phyloP scores from a whole-genome alignment of 2,797 vertebrate genomes.

The Sphenodon punctatus region DNA sequence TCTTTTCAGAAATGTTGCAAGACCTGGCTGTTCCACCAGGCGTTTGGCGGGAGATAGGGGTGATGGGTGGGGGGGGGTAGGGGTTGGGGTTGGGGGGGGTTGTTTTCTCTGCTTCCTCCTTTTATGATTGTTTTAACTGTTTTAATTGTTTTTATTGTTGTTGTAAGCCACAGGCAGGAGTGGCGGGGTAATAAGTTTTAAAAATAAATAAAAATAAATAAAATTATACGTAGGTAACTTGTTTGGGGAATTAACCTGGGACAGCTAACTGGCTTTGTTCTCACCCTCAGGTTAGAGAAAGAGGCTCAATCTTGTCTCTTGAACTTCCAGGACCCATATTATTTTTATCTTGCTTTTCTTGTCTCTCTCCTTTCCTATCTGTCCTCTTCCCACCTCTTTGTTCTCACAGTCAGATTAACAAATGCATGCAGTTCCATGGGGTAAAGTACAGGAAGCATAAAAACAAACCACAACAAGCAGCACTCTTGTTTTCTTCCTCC shows the following conservation, averaged over 20 bases:
- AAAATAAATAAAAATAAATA: too few species aligned
- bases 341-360: not conserved
- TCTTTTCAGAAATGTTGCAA: too few species aligned
- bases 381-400: not conserved
- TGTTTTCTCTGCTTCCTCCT: too few species aligned
- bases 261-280: not conserved
- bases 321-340: not conserved
- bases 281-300: not conserved
- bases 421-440: not conserved
- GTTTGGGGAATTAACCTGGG: not conserved
- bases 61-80: too few species aligned
- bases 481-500: not conserved
- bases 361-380: not conserved
- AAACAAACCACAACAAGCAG: not conserved
- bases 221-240: too few species aligned
- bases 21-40: too few species aligned
- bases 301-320: not conserved
- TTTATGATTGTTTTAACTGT: too few species aligned
- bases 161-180: too few species aligned
- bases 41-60: too few species aligned
- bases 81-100: too few species aligned
- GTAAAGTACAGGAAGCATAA: slow-evolving; percentile 17
- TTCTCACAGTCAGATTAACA: not conserved
- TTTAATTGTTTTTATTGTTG: too few species aligned
- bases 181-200: too few species aligned